Evolutionary conservation across 1,140 invertebrate species (phyloP).

Genomic region (Drosophila sp.): DNA sequence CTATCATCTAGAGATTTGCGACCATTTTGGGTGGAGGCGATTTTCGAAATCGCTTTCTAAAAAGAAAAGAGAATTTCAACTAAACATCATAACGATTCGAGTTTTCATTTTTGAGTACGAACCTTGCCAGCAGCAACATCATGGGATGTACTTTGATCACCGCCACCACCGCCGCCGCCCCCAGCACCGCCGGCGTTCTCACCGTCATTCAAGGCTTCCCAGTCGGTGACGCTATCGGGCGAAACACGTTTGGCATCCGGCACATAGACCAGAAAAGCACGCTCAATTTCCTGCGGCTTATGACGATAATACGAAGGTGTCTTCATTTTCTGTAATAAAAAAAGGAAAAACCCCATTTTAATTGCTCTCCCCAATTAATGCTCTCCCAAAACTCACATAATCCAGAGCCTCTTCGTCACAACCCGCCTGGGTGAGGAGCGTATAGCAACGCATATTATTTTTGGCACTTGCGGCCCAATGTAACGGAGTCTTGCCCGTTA

Average conservation of each 20-base stretch:
- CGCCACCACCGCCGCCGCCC: constrained; percentile 28
- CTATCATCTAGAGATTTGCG: constrained; percentile 73
- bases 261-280: constrained; percentile 86
- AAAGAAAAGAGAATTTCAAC: neutral
- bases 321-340: constrained; percentile 88
- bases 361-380: constrained; percentile 45
- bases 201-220: constrained; percentile 84
- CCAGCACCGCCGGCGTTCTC: constrained; percentile 35
- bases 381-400: constrained; percentile 92
- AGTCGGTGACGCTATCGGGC: constrained; percentile 88
- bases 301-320: constrained; percentile 90
- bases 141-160: constrained; percentile 42
- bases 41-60: constrained; percentile 67
- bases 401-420: constrained; percentile 91
- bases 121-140: constrained; percentile 57
- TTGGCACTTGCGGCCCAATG: constrained; percentile 93
- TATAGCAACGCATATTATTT: constrained; percentile 89
- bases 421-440: constrained; percentile 89
- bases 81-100: neutral
- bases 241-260: constrained; percentile 91
- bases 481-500: constrained; percentile 93
- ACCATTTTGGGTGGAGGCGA: constrained; percentile 49
- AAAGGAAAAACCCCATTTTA: constrained; percentile 51
- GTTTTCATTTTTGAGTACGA: neutral
- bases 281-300: constrained; percentile 89